These are phyloP conservation scores for Ceratitis capitata DNA, from an alignment of 1,140 invertebrate genomes.

Conservation along the genomic window DNA sequence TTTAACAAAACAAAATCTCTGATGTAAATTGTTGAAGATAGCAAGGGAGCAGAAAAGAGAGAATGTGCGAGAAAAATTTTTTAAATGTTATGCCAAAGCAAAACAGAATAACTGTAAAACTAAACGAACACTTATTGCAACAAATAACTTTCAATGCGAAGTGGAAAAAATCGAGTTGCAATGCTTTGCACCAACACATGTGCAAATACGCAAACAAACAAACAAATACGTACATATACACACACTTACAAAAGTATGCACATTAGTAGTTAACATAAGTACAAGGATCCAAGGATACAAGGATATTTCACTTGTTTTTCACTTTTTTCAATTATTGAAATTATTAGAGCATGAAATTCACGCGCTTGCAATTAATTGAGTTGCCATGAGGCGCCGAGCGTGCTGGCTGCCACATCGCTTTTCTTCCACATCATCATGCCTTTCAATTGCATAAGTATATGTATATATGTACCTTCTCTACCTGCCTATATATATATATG, in stretches of 20 bases:
- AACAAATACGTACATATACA: not conserved
- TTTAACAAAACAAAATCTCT: not conserved
- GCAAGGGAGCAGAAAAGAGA: not conserved
- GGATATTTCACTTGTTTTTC: not conserved
- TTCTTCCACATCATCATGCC: constrained; percentile 34
- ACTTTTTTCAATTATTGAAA: constrained; percentile 41
- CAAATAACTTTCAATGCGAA: not conserved
- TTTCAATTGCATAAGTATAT: not conserved
- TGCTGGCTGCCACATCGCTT: not conserved
- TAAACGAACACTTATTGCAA: not conserved
- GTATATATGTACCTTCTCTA: not conserved
- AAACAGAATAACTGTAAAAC: not conserved
- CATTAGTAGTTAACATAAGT: too few relatives aligned
- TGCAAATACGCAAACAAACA: not conserved
- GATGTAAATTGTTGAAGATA: not conserved
- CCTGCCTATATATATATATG: not conserved
- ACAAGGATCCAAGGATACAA: not conserved
- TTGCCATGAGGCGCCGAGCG: not conserved
- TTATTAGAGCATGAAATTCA: constrained; percentile 43
- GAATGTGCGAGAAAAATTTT: not conserved
- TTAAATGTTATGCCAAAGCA: not conserved
- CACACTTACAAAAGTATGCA: not conserved
- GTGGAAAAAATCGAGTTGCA: not conserved
- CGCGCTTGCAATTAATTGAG: constrained; percentile 39
- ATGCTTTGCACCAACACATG: not conserved